Base-by-base conservation (phyloP, 2,888 invertebrate species). In the Melipona beecheii region DNA sequence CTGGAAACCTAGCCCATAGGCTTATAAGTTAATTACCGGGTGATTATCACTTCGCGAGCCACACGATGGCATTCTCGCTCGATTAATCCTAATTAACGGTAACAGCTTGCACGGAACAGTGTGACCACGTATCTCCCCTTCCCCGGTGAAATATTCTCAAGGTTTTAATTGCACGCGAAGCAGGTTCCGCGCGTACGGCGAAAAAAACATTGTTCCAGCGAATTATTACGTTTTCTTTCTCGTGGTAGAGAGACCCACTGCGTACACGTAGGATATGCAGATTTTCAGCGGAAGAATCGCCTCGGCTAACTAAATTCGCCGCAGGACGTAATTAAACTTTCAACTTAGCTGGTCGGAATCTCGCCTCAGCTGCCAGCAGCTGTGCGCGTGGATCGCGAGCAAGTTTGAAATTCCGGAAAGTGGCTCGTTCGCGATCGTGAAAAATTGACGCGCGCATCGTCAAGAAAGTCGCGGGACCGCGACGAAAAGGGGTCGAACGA, bases 71-170 rank as follows among this genome's bases (percentile, higher is more conserved):
- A 62, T 75, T 72, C 43, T 75, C 72, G 72, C 77, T 72, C 83
- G 68, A 86, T 86, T 86, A 86, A 86, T 86, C 69, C 75, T 83
- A 79, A 83, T 86, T 83, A 86, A 86, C 71, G 78, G 60, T 60
- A 80, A 69, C 75, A 62, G 76, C 64, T 81, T 66, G 78, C 76
- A 78, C 81, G 78, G 75, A n/a, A 83, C 64, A 60, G 49, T 9
- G 50, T 17, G 75, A 66, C 73, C 64, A 69, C 31, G n/a, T 19
- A 56, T 64, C 75, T 56, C 56, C 27, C 17, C 3, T 50, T n/a
- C 52, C 21, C 15, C 15, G 13, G 1, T 54, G 79, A 58, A 75
- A 68, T 83, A 68, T 50, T 49, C 70, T 43, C 43, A 52, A 62
- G 58, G 21, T 78, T 84, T 77, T 84, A 77, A 82, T 82, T 84